A percentile compares a stretch with the other conserved stretches of the same genome.
Evolutionary conservation across 2,797 vertebrate species (phyloP).

Genomic region (Pseudomugil gertrudae): DNA sequence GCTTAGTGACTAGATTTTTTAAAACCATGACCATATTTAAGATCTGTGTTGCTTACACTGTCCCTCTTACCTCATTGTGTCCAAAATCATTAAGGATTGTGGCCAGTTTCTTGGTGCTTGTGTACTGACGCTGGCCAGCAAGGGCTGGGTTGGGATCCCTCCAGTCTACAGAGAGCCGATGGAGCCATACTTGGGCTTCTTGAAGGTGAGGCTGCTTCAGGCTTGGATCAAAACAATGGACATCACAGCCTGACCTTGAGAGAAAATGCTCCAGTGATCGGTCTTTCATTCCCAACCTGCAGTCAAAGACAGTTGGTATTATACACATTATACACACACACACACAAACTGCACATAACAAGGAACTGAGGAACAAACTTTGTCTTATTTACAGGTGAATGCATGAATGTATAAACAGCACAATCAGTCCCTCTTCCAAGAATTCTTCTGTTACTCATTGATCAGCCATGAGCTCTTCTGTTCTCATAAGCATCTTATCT

Average conservation of each 20-base stretch:
- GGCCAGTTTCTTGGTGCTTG: constrained; percentile 90
- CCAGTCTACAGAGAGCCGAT: constrained; percentile 93
- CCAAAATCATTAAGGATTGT: constrained; percentile 92
- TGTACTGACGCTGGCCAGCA: constrained; percentile 77
- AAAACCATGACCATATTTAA: too few relatives aligned
- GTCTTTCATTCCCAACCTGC: constrained; percentile 83
- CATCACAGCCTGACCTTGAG: constrained; percentile 87
- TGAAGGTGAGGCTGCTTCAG: constrained; percentile 86
- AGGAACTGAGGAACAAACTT: too few relatives aligned
- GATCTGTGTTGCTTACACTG: neutral
- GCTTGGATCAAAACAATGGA: constrained; percentile 93
- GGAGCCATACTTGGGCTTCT: constrained; percentile 88
- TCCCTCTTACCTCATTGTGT: constrained; percentile 86
- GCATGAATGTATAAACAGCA: too few relatives aligned
- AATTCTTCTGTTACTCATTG: too few relatives aligned
- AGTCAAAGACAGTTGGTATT: constrained; percentile 1
- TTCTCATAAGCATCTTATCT: too few relatives aligned
- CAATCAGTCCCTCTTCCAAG: too few relatives aligned
- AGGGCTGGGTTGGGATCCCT: constrained; percentile 90
- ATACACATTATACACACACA: too few relatives aligned
- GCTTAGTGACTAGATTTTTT: neutral
- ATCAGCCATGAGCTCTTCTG: too few relatives aligned
- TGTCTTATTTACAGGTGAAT: too few relatives aligned
- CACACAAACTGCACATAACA: too few relatives aligned
- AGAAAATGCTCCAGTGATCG: constrained; percentile 86